phyloP scores from a whole-genome alignment of 2,113 vertebrate genomes.

The Eretmochelys imbricata region DNA sequence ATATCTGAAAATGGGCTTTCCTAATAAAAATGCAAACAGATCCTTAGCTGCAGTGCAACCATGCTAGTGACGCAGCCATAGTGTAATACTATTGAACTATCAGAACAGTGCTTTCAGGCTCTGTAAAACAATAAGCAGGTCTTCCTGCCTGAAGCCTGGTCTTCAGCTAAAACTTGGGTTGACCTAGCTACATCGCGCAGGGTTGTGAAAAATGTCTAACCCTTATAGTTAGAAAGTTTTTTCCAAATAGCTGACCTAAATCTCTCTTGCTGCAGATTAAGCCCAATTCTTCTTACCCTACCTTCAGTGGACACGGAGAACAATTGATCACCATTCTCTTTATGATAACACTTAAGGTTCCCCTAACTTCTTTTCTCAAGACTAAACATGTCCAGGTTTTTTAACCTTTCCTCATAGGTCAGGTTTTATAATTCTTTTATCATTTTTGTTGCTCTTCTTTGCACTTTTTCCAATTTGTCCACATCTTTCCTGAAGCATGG shows the following conservation, averaged over 20 bases:
- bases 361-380: neutral
- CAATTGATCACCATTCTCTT: neutral
- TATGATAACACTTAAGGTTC: neutral
- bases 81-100: fast-evolving
- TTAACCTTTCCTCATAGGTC: neutral
- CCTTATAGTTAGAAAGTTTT: neutral
- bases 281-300: neutral
- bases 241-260: neutral
- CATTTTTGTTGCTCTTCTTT: neutral
- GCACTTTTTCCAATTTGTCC: neutral
- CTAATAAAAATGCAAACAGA: neutral
- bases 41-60: neutral
- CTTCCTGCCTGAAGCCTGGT: neutral
- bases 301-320: neutral
- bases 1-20: neutral
- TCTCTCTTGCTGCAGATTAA: neutral
- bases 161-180: neutral
- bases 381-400: neutral
- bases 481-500: neutral
- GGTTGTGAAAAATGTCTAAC: neutral
- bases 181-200: neutral
- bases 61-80: neutral
- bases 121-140: neutral
- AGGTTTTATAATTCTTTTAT: neutral
- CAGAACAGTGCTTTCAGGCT: neutral